phyloP scores from a whole-genome alignment of 1,140 invertebrate species.

The Oscheius sp. region DNA sequence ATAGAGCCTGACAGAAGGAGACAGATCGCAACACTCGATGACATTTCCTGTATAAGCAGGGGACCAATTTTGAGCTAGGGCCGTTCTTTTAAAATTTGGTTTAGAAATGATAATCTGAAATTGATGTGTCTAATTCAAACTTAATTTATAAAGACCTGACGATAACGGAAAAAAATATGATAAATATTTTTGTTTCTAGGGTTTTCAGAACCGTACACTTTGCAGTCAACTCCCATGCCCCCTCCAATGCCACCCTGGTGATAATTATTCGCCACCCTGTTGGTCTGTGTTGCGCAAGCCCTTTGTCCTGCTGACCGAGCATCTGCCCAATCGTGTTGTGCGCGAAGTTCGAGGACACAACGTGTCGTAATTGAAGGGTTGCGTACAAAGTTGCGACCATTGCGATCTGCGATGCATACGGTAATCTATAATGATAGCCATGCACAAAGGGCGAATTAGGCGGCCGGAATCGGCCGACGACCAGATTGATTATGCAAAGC shows the following conservation, averaged over 20 bases:
- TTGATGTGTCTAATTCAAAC: too few species aligned
- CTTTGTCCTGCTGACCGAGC: not conserved
- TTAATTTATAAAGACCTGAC: too few species aligned
- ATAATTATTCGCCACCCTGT: too few species aligned
- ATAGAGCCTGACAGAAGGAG: constrained; percentile 11
- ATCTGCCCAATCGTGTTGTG: not conserved
- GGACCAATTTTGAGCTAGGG: too few species aligned
- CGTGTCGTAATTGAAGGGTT: constrained; percentile 1
- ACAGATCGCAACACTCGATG: not conserved
- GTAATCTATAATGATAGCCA: constrained; percentile 14
- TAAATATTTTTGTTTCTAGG: too few species aligned
- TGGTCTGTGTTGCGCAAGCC: not conserved
- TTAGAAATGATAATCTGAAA: too few species aligned
- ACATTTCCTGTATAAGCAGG: not conserved
- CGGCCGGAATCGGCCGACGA: not conserved
- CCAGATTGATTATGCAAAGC: constrained; percentile 5
- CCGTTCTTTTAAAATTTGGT: too few species aligned
- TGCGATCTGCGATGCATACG: not conserved
- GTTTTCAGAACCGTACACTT: too few species aligned
- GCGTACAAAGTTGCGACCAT: constrained; percentile 11
- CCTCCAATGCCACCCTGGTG: too few species aligned
- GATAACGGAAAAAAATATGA: too few species aligned
- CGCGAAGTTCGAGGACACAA: not conserved
- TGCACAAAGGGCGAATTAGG: constrained; percentile 4
- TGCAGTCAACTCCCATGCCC: too few species aligned